Base-by-base conservation (phyloP, 2,797 vertebrate species). In the Lagocephalus sceleratus region DNA sequence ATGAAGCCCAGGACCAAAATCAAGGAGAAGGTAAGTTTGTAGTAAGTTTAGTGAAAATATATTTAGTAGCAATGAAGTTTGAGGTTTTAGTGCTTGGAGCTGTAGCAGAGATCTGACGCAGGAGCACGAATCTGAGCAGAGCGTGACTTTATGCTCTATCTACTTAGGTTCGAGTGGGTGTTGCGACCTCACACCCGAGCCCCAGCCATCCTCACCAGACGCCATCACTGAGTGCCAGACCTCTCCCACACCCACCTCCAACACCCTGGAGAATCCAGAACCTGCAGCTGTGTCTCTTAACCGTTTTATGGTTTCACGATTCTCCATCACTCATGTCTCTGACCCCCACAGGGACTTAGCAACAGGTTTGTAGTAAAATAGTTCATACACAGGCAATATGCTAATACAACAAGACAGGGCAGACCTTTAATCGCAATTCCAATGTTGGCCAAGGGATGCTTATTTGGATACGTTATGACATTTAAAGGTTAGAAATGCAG, bases 321-420 rank as follows among this genome's bases (percentile, higher is more conserved):
- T 99, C 90, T 98, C 95, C 55, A 98, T 98, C 83, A 96, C 96
- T 40, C 94, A 98, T 0, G 93, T 99, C 70, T 93, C 92, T 0
- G 95, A 98, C 83, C 75, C 91, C 0, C 92, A 94, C 21, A 57
- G 90, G 32, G 82, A 84, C 54, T 78, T 91, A 32, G 66, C 78
- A 68, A 87, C 87, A 94, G 94, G 96, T 98, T 71, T 56, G 61
- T n/a, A 56, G 9, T 39, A 51, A 40, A 26, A 14, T 5, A 0
- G 7, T 48, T 39, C 10, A 44, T 6, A 52, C 1, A 22, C 20
- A 43, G 20, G 26, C n/a, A n/a, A n/a, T n/a, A 38, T 51, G 21
- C 25, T 41, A 10, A 15, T 14, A n/a, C n/a, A n/a, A n/a, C n/a
- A n/a, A n/a, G n/a, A n/a, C n/a, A 12, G 12, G 12, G 0, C 32